phyloP scores from a whole-genome alignment of 2,113 vertebrate genomes.

The Mobula hypostoma region DNA sequence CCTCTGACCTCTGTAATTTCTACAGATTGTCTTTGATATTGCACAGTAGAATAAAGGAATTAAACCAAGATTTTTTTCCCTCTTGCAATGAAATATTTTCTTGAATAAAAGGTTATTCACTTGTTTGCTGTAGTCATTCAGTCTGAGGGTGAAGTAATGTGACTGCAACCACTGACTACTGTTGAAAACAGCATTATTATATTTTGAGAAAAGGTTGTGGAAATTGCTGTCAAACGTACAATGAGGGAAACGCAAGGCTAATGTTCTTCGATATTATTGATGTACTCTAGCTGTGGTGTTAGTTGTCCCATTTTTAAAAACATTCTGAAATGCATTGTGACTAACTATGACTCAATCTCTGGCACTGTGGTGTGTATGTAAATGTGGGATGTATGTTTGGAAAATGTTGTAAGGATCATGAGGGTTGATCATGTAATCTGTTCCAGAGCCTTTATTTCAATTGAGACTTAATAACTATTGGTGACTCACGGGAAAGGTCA shows the following conservation, averaged over 20 bases:
- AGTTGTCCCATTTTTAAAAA: neutral
- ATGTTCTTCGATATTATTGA: neutral
- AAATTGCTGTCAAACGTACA: neutral
- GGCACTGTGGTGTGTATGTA: neutral
- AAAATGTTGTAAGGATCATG: neutral
- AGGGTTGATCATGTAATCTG: conserved; percentile 22
- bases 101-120: neutral
- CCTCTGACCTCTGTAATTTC: conserved; percentile 26
- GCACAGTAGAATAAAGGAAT: conserved; percentile 28
- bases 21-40: conserved; percentile 28
- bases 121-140: neutral
- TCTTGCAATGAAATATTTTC: neutral
- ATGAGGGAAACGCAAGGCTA: neutral
- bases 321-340: conserved; percentile 7
- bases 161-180: neutral
- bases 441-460: neutral
- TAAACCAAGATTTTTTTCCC: neutral
- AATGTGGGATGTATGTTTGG: conserved; percentile 5
- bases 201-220: neutral
- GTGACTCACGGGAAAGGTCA: neutral
- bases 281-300: neutral
- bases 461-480: conserved; percentile 7
- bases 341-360: conserved; percentile 22
- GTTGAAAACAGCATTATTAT: neutral
- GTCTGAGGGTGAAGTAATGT: neutral